Conservation (phyloP, 1,140 invertebrate genomes). For the Zaprionus lachaisei region DNA sequence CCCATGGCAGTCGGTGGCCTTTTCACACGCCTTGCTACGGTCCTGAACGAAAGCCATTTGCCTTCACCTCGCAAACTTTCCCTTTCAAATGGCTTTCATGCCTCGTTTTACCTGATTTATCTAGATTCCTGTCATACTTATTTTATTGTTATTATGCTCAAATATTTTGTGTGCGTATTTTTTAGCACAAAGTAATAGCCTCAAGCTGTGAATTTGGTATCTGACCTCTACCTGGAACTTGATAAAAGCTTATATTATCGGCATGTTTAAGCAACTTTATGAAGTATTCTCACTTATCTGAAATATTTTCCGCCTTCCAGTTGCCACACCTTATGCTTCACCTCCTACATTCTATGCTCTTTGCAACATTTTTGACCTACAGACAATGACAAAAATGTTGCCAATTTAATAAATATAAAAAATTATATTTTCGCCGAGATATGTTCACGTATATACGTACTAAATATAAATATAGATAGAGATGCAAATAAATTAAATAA, state of each 20-base stretch:
- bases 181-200: constrained; percentile 5
- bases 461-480: constrained; percentile 17
- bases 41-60: too few species aligned
- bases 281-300: constrained; percentile 14
- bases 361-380: constrained; percentile 51
- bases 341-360: not conserved
- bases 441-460: not conserved
- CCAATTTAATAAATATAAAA: constrained; percentile 31
- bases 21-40: too few species aligned
- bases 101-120: not conserved
- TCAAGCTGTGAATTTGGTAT: not conserved
- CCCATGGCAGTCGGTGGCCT: too few species aligned
- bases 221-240: not conserved
- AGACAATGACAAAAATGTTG: constrained; percentile 56
- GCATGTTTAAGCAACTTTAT: constrained; percentile 7
- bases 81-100: not conserved
- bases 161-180: not conserved
- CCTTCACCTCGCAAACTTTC: too few species aligned
- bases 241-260: constrained; percentile 1
- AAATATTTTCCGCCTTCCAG: constrained; percentile 3
- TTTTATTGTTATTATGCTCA: constrained; percentile 2
- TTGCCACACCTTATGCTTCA: not conserved
- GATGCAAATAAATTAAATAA: constrained; percentile 56
- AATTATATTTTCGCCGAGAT: constrained; percentile 6
- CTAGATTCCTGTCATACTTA: not conserved